Conservation (phyloP, 2,113 vertebrate genomes). For the Toxotes chatareus region DNA sequence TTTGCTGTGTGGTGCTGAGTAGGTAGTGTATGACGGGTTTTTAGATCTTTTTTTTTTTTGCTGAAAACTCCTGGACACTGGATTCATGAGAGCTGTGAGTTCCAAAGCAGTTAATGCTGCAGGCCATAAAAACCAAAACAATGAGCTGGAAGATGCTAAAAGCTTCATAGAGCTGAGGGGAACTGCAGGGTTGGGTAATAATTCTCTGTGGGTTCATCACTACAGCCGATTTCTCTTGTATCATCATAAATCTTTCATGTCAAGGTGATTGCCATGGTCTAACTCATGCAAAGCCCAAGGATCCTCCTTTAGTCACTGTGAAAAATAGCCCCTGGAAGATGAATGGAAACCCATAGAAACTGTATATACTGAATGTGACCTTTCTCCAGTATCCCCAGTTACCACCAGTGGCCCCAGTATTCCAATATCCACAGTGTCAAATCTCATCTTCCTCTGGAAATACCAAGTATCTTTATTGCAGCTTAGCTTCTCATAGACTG, state of each 20-base stretch:
- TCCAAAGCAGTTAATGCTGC: no score
- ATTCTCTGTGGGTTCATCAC: not conserved
- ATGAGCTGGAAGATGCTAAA: not conserved
- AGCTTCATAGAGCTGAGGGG: not conserved
- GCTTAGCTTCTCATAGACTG: not conserved
- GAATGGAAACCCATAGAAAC: not conserved
- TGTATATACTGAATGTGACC: not conserved
- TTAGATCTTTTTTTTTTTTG: not conserved
- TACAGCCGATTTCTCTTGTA: no score
- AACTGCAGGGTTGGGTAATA: not conserved
- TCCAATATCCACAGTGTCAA: not conserved
- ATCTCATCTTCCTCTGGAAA: not conserved
- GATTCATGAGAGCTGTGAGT: not conserved
- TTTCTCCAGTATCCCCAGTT: not conserved
- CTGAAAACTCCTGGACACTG: not conserved
- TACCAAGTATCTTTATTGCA: slow-evolving; percentile 8
- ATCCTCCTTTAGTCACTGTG: not conserved
- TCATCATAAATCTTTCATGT: not conserved
- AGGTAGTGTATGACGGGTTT: not conserved
- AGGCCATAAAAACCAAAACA: not conserved
- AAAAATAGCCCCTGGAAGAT: not conserved
- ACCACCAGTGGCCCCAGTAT: not conserved
- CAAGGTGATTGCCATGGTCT: not conserved
- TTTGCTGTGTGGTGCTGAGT: not conserved
- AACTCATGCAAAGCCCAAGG: not conserved